phyloP scores from a whole-genome alignment of 2,888 invertebrate genomes.

The Protodeltote pygarga region DNA sequence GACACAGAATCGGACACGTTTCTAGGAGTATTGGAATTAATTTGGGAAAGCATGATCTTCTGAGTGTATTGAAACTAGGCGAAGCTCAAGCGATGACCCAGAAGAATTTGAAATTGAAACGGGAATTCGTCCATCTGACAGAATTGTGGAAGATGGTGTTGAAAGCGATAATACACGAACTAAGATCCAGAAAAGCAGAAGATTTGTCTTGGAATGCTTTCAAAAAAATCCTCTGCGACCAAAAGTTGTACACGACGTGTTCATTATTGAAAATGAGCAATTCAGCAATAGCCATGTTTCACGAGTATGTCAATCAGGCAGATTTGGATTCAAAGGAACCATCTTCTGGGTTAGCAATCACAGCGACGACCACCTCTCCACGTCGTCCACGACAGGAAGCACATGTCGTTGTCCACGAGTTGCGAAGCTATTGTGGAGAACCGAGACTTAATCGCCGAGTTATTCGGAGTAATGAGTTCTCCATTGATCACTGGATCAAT shows the following conservation, averaged over 20 bases:
- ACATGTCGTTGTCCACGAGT: conserved; percentile 29
- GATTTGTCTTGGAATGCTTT: conserved; percentile 46
- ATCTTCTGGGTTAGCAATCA: conserved; percentile 21
- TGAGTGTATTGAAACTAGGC: background rate
- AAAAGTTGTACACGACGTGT: conserved; percentile 47
- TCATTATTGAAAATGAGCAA: conserved; percentile 42
- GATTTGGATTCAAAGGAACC: conserved; percentile 14
- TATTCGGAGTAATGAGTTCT: conserved; percentile 46
- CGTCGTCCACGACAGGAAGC: conserved; percentile 44
- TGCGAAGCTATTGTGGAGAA: conserved; percentile 12
- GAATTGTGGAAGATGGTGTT: conserved; percentile 18
- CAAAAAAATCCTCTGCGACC: conserved; percentile 42
- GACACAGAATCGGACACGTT: background rate
- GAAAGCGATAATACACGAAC: conserved; percentile 35
- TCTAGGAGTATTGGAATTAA: conserved; percentile 4
- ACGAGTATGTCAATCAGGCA: conserved; percentile 35
- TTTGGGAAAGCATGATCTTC: background rate
- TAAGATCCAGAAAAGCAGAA: conserved; percentile 28
- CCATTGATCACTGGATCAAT: conserved; percentile 42
- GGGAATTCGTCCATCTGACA: conserved; percentile 6
- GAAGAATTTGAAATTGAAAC: background rate
- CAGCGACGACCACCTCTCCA: conserved; percentile 39
- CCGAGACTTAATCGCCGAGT: conserved; percentile 38
- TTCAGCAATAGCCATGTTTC: conserved; percentile 33
- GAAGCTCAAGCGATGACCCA: background rate